phyloP scores from a whole-genome alignment of 2,888 invertebrate species.

The Philonicus albiceps region DNA sequence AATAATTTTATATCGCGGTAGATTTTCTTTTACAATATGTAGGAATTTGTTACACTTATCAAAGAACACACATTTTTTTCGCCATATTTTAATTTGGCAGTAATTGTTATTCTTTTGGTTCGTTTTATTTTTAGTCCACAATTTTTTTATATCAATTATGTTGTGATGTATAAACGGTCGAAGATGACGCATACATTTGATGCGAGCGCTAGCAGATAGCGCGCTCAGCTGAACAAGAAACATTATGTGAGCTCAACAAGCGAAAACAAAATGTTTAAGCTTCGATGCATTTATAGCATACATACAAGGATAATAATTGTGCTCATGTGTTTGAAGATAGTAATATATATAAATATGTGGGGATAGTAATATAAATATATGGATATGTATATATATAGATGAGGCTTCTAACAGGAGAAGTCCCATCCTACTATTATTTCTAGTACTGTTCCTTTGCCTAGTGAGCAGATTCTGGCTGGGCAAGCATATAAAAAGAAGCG shows the following conservation, averaged over 20 bases:
- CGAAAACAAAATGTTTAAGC: constrained; percentile 34
- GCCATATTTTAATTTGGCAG: background rate
- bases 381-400: background rate
- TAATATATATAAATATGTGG: background rate
- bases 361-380: background rate
- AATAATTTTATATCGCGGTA: background rate
- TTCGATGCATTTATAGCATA: constrained; percentile 28
- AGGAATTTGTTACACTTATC: background rate
- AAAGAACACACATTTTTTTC: background rate
- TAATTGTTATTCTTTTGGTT: background rate
- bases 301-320: background rate
- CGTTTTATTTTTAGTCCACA: background rate
- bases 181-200: constrained; percentile 17
- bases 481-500: background rate
- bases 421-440: background rate
- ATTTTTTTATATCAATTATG: background rate
- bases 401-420: background rate
- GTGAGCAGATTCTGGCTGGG: background rate
- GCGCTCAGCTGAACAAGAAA: constrained; percentile 37
- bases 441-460: background rate
- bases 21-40: background rate
- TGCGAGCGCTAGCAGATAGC: constrained; percentile 35
- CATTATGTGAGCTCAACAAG: constrained; percentile 35
- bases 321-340: background rate
- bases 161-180: background rate